Conservation (phyloP, 2,797 vertebrate species). For the Vultur gryphus region DNA sequence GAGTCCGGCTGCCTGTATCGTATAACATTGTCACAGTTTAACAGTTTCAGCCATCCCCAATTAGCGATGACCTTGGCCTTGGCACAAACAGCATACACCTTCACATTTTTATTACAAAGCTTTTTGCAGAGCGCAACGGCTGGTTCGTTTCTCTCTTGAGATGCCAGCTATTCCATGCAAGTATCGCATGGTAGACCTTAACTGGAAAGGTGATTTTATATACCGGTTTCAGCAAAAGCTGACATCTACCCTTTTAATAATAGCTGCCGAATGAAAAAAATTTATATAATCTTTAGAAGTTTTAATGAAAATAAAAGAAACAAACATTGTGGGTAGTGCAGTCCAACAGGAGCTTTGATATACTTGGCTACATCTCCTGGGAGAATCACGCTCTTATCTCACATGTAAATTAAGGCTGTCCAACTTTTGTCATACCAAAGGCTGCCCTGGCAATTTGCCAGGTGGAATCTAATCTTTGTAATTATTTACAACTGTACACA, state of each 20-base stretch:
- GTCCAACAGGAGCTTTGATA: not conserved
- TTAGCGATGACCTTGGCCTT: not conserved
- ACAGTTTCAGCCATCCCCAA: not conserved
- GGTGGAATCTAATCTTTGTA: not conserved
- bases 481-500: not conserved
- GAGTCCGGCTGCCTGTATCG: not conserved
- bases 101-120: not conserved
- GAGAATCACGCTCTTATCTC: not conserved
- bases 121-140: not conserved
- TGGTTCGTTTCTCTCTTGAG: not conserved
- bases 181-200: not conserved
- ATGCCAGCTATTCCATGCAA: not conserved
- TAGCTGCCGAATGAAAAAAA: not conserved
- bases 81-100: not conserved
- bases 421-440: not conserved
- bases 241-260: not conserved
- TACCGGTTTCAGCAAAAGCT: not conserved
- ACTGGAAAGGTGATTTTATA: not conserved
- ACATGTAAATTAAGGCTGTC: not conserved
- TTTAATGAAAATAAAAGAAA: not conserved
- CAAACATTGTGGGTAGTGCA: not conserved
- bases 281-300: not conserved
- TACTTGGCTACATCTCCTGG: not conserved
- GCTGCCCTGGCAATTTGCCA: not conserved
- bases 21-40: fast-evolving